Conservation (phyloP, 2,113 vertebrate genomes). For the Heloderma charlesbogerti region DNA sequence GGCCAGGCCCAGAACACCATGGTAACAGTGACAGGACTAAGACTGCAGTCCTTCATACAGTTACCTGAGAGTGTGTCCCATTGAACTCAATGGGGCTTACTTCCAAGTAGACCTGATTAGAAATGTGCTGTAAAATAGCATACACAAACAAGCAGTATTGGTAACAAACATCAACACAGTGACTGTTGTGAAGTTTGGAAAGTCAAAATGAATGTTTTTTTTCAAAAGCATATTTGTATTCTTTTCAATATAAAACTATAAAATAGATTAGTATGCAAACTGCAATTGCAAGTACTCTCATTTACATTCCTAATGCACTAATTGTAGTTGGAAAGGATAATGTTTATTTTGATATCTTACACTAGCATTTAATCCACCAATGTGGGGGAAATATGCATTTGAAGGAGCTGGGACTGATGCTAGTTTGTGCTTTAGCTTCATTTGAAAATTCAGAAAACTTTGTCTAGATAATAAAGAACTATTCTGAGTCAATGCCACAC, state of each 20-base stretch:
- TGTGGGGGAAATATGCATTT: background rate
- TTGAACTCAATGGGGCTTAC: background rate
- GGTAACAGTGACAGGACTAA: background rate
- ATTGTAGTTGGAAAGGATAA: background rate
- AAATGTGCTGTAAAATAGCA: background rate
- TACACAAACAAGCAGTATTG: rapidly evolving
- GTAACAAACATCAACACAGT: background rate
- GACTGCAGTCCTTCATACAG: background rate
- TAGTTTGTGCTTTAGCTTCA: background rate
- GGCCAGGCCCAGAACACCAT: background rate
- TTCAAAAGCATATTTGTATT: background rate
- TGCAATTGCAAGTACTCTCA: rapidly evolving
- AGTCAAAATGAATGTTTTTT: background rate
- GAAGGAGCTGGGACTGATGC: background rate
- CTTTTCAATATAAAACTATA: background rate
- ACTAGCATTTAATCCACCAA: background rate
- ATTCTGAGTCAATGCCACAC: constrained; percentile 38
- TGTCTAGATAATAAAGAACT: constrained; percentile 5
- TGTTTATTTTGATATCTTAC: background rate
- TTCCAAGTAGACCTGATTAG: background rate
- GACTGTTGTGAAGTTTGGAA: background rate
- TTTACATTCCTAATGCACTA: background rate
- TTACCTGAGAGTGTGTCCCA: no score
- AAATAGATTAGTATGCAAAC: background rate
- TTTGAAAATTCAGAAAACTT: constrained; percentile 46